Conservation (phyloP, 2,888 invertebrate genomes). For the Standfussiana lucernea region DNA sequence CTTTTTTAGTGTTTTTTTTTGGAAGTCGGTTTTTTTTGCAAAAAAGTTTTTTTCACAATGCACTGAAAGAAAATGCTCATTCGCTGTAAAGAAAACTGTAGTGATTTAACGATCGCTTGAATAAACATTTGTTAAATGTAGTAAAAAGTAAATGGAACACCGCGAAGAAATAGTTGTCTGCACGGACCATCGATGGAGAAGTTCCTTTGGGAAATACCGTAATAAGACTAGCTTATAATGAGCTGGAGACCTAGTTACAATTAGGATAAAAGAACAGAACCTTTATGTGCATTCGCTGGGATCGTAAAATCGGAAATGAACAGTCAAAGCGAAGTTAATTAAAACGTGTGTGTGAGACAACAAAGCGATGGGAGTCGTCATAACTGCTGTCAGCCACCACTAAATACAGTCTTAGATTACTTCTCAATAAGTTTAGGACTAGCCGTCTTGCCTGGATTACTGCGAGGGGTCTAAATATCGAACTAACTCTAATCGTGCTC, state of each 20-base stretch:
- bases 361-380: constrained; percentile 81
- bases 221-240: constrained; percentile 80
- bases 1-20: no score
- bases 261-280: constrained; percentile 71
- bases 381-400: constrained; percentile 81
- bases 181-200: constrained; percentile 73
- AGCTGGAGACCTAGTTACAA: constrained; percentile 77
- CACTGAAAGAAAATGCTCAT: constrained; percentile 33
- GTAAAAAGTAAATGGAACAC: constrained; percentile 65
- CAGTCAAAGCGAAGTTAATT: constrained; percentile 85
- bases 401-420: constrained; percentile 80
- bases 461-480: constrained; percentile 26
- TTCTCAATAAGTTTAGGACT: constrained; percentile 72
- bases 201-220: constrained; percentile 77
- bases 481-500: constrained; percentile 38
- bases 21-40: no score
- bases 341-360: constrained; percentile 82
- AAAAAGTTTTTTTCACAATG: no score
- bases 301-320: constrained; percentile 79
- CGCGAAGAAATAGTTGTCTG: constrained; percentile 69
- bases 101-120: constrained; percentile 49
- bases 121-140: constrained; percentile 65
- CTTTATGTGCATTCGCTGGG: constrained; percentile 72
- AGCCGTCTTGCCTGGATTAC: constrained; percentile 36
- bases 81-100: constrained; percentile 38